Percentiles rank a stretch among this genome's conserved stretches.
These are phyloP conservation scores for Bombylius discolor DNA, from an alignment of 2,888 invertebrate species.

Conservation along the genomic window DNA sequence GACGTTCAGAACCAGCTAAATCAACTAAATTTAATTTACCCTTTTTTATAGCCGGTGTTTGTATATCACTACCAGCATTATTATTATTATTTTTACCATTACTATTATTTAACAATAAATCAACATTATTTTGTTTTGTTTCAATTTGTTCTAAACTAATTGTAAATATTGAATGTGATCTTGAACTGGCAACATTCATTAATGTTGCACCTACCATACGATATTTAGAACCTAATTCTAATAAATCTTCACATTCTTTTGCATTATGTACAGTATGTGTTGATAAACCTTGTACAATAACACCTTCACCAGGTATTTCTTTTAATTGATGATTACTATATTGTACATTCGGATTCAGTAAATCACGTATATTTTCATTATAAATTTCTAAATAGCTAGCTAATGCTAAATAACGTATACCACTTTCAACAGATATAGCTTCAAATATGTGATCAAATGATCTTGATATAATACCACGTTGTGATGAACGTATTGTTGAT, in stretches of 20 bases:
- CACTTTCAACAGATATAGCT: constrained; percentile 59
- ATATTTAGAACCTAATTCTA: constrained; percentile 65
- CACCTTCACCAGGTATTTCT: constrained; percentile 40
- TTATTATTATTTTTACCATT: not conserved
- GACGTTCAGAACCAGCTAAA: constrained; percentile 77
- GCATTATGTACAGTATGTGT: constrained; percentile 67
- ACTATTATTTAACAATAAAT: constrained; percentile 1
- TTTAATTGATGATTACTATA: constrained; percentile 35
- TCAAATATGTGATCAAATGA: constrained; percentile 84
- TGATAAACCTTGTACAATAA: constrained; percentile 46
- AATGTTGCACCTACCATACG: constrained; percentile 72
- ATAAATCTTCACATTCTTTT: constrained; percentile 58
- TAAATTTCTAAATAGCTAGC: constrained; percentile 76
- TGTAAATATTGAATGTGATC: constrained; percentile 81
- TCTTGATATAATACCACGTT: constrained; percentile 55
- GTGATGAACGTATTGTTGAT: constrained; percentile 2
- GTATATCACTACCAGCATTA: constrained; percentile 1
- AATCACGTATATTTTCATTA: constrained; percentile 85
- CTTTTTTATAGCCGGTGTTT: constrained; percentile 43
- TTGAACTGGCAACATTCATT: constrained; percentile 77
- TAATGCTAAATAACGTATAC: constrained; percentile 47
- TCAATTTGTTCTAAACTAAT: constrained; percentile 71
- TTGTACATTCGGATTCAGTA: constrained; percentile 54
- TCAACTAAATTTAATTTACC: constrained; percentile 79
- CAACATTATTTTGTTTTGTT: constrained; percentile 19